Evolutionary conservation across 1,140 invertebrate genomes (phyloP).

Genomic region (Ooceraea biroi): DNA sequence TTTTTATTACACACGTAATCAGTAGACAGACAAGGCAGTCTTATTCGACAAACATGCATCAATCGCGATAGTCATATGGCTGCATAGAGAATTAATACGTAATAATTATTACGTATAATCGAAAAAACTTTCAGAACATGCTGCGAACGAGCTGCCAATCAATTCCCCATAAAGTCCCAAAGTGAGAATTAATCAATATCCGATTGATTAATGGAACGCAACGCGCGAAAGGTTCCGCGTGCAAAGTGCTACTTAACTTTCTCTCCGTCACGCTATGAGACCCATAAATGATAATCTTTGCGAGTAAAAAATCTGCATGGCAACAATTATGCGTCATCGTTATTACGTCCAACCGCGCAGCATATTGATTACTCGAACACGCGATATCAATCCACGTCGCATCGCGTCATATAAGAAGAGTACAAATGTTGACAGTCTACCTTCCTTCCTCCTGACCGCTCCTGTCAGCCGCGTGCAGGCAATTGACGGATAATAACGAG

Average conservation of each 20-base stretch:
- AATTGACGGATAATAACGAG: conserved; percentile 36
- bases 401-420: neutral
- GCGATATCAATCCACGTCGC: neutral
- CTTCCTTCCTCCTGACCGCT: neutral
- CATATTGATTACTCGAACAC: neutral
- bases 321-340: neutral
- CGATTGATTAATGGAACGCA: too few species aligned
- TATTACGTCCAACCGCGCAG: neutral
- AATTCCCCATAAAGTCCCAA: too few species aligned
- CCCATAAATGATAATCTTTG: neutral
- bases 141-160: too few species aligned
- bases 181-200: too few species aligned
- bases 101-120: too few species aligned
- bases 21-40: too few species aligned
- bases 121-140: too few species aligned
- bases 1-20: too few species aligned
- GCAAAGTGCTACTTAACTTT: neutral
- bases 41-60: too few species aligned
- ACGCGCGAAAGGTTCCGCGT: too few species aligned
- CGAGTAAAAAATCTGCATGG: neutral
- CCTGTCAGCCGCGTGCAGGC: neutral
- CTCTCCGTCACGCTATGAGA: neutral
- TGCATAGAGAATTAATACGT: too few species aligned
- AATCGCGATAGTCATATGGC: too few species aligned
- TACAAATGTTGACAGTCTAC: conserved; percentile 14